Base-by-base conservation (phyloP, 1,140 invertebrate species). In the Euborellia annulipes region DNA sequence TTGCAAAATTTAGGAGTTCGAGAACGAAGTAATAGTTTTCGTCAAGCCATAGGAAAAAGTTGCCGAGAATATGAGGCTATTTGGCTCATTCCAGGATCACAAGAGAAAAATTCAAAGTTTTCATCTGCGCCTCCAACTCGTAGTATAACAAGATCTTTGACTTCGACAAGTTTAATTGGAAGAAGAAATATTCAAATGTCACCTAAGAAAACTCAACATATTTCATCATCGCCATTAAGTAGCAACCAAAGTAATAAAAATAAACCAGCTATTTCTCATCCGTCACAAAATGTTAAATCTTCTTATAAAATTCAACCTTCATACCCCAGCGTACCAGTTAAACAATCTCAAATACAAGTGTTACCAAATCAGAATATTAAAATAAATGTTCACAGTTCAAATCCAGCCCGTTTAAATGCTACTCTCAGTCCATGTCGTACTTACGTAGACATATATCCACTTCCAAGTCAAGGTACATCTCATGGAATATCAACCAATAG, bases 11-110 rank as follows among this genome's bases (percentile, higher is more conserved):
- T 62, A 14, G 57, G 60, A 3, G 50, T 59, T 17, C 54, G 63
- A 13, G 62, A 66, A 44, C 46, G 64, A 40, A 47, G 64, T 30
- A 63, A 65, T 46, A 66, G 64, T 52, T 66, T 64, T 53, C 50
- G 63, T 18, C 60, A 65, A 50, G 64, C 64, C 7, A 56, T 66
- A 11, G 55, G 53, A 46, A 62, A 57, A 49, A 53, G 56, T 30
- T 38, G 11, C 4, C 14, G 27, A 47, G 48, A 50, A 4, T 50
- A 52, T 36, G 53, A 52, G 37, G 13, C 42, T n/a, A 45, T 49
- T 17, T 51, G 50, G 50, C 43, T 38, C 11, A 27, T 41, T 40
- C 11, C 19, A 6, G 14, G 14, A 4, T 7, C 6, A 3, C n/a
- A 37, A 16, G 7, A 16, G 4, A 37, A 14, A 37, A 37, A 37